Base-by-base conservation (phyloP, 2,888 invertebrate genomes). In the Chrysina gloriosa region DNA sequence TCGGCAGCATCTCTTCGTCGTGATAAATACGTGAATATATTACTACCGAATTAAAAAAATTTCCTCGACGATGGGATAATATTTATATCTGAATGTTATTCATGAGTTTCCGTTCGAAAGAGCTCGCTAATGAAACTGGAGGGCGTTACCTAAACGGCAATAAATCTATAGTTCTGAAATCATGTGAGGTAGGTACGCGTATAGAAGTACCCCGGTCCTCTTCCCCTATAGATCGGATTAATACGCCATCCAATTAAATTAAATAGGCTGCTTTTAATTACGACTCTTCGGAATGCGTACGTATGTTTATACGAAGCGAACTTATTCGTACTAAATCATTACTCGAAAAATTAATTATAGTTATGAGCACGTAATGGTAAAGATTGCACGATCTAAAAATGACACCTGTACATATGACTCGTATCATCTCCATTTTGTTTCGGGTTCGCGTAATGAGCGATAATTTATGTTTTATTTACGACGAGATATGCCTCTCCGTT, bases 121-220 rank as follows among this genome's bases (percentile, higher is more conserved):
- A 50, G 11, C 19, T 27, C 36, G 16, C 64, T 67, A 67, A 67
- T 67, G 67, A 67, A 67, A 67, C 63, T 54, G 54, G 63, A 63
- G 67, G 58, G 67, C 67, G 67, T 67, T 36, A 67, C 52, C 67
- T 63, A 52, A 67, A 54, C 27, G 42, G 67, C 48, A 63, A 67
- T 67, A 67, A 67, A 67, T 67, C 63, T 67, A 54, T 56, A 66
- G 31, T 27, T 66, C 31, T 66, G 65, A 65, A 65, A 65, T 65
- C 42, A 54, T 23, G 47, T 56, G 58, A 58, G 45, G 54, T 65
- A 54, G 29, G 23, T 39, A n/a, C n/a, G n/a, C n/a, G n/a, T n/a
- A n/a, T n/a, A n/a, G n/a, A n/a, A n/a, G n/a, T n/a, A n/a, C n/a
- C n/a, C n/a, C n/a, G n/a, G n/a, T n/a, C n/a, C n/a, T n/a, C n/a